Percentiles rank a stretch among this genome's conserved stretches.
Conservation (phyloP, 2,888 invertebrate species). For the Pseudococcus longispinus region DNA sequence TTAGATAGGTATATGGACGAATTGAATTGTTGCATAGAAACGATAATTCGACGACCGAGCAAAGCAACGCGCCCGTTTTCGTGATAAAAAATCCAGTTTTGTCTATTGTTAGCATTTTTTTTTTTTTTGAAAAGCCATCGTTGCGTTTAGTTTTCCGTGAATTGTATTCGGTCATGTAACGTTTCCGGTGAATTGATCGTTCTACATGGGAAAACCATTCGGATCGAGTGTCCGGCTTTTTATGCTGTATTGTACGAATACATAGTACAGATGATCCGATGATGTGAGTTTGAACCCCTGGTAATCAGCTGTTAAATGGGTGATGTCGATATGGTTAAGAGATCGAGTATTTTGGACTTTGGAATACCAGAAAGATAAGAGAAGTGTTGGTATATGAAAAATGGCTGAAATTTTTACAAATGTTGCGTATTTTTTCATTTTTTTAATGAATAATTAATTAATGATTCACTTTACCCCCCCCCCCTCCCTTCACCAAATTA, state of each 20-base stretch:
- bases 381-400: no score
- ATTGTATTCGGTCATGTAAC: constrained; percentile 8
- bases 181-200: constrained; percentile 5
- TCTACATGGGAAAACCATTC: background rate
- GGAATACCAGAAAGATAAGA: no score
- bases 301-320: no score
- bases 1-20: background rate
- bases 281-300: background rate
- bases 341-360: no score
- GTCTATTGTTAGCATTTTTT: constrained; percentile 12
- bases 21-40: background rate
- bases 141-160: background rate
- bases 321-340: no score
- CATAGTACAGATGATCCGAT: background rate
- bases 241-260: background rate
- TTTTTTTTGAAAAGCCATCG: background rate
- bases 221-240: background rate
- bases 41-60: background rate
- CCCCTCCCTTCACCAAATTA: no score
- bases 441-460: no score
- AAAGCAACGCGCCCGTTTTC: background rate
- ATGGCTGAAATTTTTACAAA: no score
- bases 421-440: no score
- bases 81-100: background rate
- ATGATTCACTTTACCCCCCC: no score